Base-by-base conservation (phyloP, 2,113 vertebrate genomes). In the Panurus biarmicus region DNA sequence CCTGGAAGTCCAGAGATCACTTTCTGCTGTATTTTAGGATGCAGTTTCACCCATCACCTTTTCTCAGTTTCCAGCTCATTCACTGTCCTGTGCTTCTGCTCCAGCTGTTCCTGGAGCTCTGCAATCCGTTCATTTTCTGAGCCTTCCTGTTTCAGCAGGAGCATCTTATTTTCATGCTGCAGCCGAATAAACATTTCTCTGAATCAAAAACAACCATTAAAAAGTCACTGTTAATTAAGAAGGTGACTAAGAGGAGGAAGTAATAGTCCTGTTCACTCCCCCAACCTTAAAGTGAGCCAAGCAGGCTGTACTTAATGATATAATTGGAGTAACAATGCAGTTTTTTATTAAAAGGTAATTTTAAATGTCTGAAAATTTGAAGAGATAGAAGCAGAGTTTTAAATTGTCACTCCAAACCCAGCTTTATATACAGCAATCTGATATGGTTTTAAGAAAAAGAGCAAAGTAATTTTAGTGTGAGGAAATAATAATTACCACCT, bases 141-240 rank as follows among this genome's bases (percentile, higher is more conserved):
- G 12, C 98, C 99, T 70, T 99, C 99, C 96, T 99, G 98, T 87
- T 99, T 98, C 81, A 99, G 97, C 8, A 98, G 98, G 48, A 99
- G 98, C 99, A 99, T 99, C 97, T 99, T 99, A 90, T 99, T 99
- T 96, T 99, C 99, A 90, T 99, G 99, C 90, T 99, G 99, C 92
- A 99, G 97, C 45, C 97, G 97, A 94, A 99, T 99, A 95, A 99
- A 99, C 98, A 98, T 99, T 79, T 99, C 99, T 91, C 99, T 99
- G 81, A 58, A 81, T 21, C 48, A 60, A 54, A 88, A 96, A 45
- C 35, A 80, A 88, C 14, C 35, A 81, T 6, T 61, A 48, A 74
- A 84, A 67, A 53, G 23, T 35, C 38, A 50, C 5, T 51, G 24
- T 58, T 88, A 50, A 38, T 47, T 65, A 64, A 61, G 31, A 77